Base-by-base conservation (phyloP, 1,140 invertebrate species). In the Caenorhabditis remanei region DNA sequence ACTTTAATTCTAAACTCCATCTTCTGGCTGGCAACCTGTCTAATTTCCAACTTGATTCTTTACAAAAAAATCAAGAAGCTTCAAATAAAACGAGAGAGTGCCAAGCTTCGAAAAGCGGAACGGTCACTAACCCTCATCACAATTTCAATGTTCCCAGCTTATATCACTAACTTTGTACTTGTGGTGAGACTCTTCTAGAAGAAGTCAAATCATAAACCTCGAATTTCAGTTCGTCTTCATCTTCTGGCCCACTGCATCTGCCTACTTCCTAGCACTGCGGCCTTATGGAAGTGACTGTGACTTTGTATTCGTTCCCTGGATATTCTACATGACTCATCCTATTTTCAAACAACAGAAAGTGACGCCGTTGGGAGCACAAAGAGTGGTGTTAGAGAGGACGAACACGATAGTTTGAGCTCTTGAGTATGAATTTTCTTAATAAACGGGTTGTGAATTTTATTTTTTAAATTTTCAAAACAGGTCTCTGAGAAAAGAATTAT, bases 261-360 rank as follows among this genome's bases (percentile, higher is more conserved):
- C 43, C 3, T 43, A 67, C 19, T 43, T 71, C 4, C 4, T 71
- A 6, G 65, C 65, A 16, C 6, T 71, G 7, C 9, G 65, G 6
- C 65, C 65, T 46, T 71, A 19, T 43, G 65, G 65, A 46, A 71
- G 19, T 46, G 65, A 71, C 19, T 71, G 65, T 71, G 65, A 71
- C 40, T 19, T 46, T 19, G 65, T 71, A 43, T 19, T 71, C 16
- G 65, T 71, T 16, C 65, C 65, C 43, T 71, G 65, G 65, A 46
- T 71, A 19, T 71, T 71, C 41, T 71, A 71, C 11, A 6, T n/a
- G 14, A 71, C 65, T 71, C 65, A 71, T 71, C 65, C 65, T 7
- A 71, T 43, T 46, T 71, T 71, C 24, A 71, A 71, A 19, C 4
- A 4, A 8, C 0, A 46, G 46, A 24, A 32, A 40, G 32, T 40